Percentiles rank a stretch among this genome's conserved stretches.
These are phyloP conservation scores for Psittacula cyanocephala DNA, from an alignment of 2,113 vertebrate genomes.

Conservation along the genomic window DNA sequence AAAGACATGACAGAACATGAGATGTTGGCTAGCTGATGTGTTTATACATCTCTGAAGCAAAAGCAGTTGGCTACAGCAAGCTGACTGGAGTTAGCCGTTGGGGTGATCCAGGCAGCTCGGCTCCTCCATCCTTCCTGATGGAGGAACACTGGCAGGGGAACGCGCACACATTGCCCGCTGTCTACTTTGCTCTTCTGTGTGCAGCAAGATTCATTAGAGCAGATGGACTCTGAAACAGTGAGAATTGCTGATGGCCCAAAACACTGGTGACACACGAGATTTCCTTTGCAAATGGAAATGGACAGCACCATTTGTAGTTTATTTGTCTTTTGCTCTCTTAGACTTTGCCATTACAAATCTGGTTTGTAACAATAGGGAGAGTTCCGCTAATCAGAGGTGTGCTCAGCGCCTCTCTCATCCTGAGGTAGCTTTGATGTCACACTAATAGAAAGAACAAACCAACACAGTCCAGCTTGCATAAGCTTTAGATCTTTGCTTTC, in stretches of 20 bases:
- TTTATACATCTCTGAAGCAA: not conserved
- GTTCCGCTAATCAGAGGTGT: not conserved
- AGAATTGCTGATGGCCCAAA: not conserved
- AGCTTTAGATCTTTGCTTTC: not conserved
- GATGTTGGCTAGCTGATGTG: not conserved
- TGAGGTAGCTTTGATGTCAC: not conserved
- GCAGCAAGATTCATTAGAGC: not conserved
- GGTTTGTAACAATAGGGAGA: not conserved
- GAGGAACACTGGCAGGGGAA: not conserved
- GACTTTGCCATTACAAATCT: not conserved
- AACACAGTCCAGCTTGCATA: not conserved
- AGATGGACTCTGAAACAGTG: not conserved
- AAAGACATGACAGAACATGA: not conserved
- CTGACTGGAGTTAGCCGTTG: not conserved
- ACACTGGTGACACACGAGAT: not conserved
- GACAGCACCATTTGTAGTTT: not conserved
- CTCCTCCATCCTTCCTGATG: not conserved
- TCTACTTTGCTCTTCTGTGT: not conserved
- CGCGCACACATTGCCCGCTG: fast-evolving
- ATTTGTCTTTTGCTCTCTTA: not conserved
- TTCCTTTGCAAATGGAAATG: not conserved
- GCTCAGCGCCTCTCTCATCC: not conserved
- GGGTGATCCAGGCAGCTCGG: not conserved
- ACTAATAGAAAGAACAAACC: not conserved
- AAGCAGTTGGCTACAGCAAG: not conserved